A percentile compares a stretch with the other conserved stretches of the same genome.
Evolutionary conservation across 2,888 invertebrate species (phyloP).

Genomic region (Eristalinus sepulchralis): DNA sequence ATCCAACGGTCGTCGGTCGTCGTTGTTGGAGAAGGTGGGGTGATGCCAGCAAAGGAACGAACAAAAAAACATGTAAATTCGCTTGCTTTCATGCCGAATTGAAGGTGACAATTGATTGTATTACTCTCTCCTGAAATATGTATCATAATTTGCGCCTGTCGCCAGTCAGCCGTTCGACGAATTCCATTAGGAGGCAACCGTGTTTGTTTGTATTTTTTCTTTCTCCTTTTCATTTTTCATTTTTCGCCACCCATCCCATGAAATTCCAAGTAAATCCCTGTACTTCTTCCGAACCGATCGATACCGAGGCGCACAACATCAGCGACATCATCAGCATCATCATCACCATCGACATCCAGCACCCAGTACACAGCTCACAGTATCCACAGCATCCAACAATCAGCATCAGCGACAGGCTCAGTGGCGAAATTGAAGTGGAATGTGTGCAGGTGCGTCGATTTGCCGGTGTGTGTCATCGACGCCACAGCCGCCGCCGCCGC

Average conservation of each 20-base stretch:
- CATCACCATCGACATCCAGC: background rate
- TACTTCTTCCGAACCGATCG: slow-evolving; percentile 60
- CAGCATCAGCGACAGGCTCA: background rate
- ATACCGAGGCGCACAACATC: slow-evolving; percentile 1
- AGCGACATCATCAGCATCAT: background rate
- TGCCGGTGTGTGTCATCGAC: slow-evolving; percentile 8
- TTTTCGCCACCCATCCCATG: slow-evolving; percentile 56
- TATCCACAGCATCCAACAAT: background rate
- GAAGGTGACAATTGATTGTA: slow-evolving; percentile 70
- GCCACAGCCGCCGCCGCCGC: slow-evolving; percentile 15
- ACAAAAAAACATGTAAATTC: slow-evolving; percentile 61
- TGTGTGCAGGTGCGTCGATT: slow-evolving; percentile 64
- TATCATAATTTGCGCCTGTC: slow-evolving; percentile 68
- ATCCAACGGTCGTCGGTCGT: background rate
- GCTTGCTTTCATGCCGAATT: slow-evolving; percentile 62
- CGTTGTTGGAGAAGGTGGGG: background rate
- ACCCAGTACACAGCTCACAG: too few species aligned
- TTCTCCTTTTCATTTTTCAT: slow-evolving; percentile 24
- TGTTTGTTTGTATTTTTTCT: slow-evolving; percentile 24
- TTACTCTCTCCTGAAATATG: slow-evolving; percentile 63
- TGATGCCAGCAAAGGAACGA: slow-evolving; percentile 21
- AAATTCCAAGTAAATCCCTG: slow-evolving; percentile 64
- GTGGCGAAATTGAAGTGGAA: slow-evolving; percentile 35
- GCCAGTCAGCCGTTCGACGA: slow-evolving; percentile 47
- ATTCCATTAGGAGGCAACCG: slow-evolving; percentile 59